A percentile compares a stretch with the other conserved stretches of the same genome.
Conservation (phyloP, 1,140 invertebrate species). For the Lycorma delicatula region DNA sequence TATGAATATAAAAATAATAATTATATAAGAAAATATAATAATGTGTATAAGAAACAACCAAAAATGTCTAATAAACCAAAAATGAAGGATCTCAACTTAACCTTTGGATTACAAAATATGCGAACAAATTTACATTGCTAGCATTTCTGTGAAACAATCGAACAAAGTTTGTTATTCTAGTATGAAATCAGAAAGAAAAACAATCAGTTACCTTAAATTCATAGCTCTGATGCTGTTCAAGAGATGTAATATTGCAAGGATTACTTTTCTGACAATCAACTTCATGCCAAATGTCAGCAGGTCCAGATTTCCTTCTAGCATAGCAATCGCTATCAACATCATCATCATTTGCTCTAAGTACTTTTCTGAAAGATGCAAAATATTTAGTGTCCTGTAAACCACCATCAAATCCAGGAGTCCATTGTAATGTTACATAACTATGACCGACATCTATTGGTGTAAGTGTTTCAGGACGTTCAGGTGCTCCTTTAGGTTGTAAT, state of each 20-base stretch:
- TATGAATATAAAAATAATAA: too few species aligned
- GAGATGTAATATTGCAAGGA: conserved; percentile 74
- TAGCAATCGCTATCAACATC: conserved; percentile 32
- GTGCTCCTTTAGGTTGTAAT: conserved; percentile 73
- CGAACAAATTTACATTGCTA: too few species aligned
- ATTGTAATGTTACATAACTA: conserved; percentile 65
- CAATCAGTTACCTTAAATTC: conserved; percentile 67
- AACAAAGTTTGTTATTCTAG: too few species aligned
- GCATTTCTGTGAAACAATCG: too few species aligned
- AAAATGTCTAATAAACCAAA: too few species aligned
- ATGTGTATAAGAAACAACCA: too few species aligned
- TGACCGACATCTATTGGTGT: conserved; percentile 59
- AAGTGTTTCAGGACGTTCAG: conserved; percentile 67
- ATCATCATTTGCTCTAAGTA: conserved; percentile 40
- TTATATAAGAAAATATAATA: too few species aligned
- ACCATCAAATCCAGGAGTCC: conserved; percentile 85
- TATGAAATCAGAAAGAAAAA: too few species aligned
- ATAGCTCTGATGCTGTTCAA: conserved; percentile 77
- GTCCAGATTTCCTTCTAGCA: conserved; percentile 45
- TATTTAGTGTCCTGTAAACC: conserved; percentile 76
- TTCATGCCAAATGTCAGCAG: conserved; percentile 54
- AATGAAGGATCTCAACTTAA: too few species aligned
- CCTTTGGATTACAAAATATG: too few species aligned
- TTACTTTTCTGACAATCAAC: conserved; percentile 73
- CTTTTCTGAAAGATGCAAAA: conserved; percentile 64